Evolutionary conservation across 2,888 invertebrate species (phyloP).

Genomic region (Acleris cristana): DNA sequence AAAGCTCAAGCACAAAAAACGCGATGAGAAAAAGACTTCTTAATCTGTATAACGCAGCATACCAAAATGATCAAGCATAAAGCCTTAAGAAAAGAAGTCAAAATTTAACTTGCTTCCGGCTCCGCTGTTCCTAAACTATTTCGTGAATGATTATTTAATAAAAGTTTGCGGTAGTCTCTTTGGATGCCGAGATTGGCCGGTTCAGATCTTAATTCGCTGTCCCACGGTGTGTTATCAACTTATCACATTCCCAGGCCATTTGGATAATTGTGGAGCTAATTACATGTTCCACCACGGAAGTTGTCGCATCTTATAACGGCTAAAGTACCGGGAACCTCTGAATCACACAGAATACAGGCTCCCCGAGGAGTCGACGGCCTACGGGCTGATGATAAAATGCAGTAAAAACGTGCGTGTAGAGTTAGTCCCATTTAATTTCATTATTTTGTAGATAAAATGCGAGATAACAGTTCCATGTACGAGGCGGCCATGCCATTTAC

Average conservation of each 20-base stretch:
- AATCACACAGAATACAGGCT: conserved; percentile 13
- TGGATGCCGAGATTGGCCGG: conserved; percentile 23
- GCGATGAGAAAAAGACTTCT: too few relatives aligned
- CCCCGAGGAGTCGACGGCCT: conserved; percentile 10
- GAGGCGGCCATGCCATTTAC: conserved; percentile 12
- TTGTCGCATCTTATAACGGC: conserved; percentile 30
- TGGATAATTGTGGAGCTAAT: conserved; percentile 40
- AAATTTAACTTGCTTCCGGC: too few relatives aligned
- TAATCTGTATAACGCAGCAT: too few relatives aligned
- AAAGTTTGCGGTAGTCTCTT: not conserved
- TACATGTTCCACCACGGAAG: conserved; percentile 38
- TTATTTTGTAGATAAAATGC: conserved; percentile 27
- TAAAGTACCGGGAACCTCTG: conserved; percentile 15
- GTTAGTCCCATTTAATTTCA: conserved; percentile 22
- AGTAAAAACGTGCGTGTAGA: conserved; percentile 24
- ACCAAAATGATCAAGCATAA: too few relatives aligned
- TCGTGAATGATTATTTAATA: not conserved
- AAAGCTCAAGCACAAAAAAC: too few relatives aligned
- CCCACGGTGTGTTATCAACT: conserved; percentile 38
- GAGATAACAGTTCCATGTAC: conserved; percentile 20
- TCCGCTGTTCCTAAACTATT: not conserved
- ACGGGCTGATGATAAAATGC: conserved; percentile 1
- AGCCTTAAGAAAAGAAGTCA: too few relatives aligned
- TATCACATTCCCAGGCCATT: conserved; percentile 42
- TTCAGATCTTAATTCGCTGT: conserved; percentile 32